Evolutionary conservation across 2,888 invertebrate genomes (phyloP).

Genomic region (Monochamus alternatus): DNA sequence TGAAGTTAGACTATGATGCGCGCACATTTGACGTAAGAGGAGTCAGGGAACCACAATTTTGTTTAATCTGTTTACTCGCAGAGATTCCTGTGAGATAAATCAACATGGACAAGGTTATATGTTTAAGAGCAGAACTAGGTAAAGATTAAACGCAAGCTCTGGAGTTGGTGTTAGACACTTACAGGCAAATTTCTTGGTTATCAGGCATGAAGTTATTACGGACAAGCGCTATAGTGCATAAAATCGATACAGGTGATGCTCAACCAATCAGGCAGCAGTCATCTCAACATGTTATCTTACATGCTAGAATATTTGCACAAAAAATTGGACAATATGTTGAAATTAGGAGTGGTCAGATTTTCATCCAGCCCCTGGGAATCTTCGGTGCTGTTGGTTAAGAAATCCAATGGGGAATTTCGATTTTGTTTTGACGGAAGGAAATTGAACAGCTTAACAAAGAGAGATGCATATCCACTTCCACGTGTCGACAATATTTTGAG

Average conservation of each 20-base stretch:
- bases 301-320: conserved; percentile 12
- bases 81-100: no score
- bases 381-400: conserved; percentile 48
- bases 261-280: neutral
- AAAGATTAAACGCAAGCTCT: no score
- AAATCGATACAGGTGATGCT: neutral
- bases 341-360: no score
- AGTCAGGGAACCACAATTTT: no score
- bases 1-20: no score
- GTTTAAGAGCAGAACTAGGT: no score
- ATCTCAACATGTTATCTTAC: conserved; percentile 12
- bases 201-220: neutral
- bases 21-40: no score
- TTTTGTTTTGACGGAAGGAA: conserved; percentile 6
- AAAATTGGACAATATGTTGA: neutral
- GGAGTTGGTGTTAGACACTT: neutral
- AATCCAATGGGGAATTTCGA: neutral
- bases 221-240: neutral
- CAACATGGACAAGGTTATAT: no score
- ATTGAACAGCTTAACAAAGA: conserved; percentile 28
- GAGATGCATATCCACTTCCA: neutral
- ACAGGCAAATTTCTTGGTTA: neutral
- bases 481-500: neutral
- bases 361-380: conserved; percentile 55
- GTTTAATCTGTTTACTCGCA: no score